Percentiles rank a stretch among this genome's conserved stretches.
phyloP scores from a whole-genome alignment of 2,113 vertebrate species.

The Nycticryphes semicollaris region DNA sequence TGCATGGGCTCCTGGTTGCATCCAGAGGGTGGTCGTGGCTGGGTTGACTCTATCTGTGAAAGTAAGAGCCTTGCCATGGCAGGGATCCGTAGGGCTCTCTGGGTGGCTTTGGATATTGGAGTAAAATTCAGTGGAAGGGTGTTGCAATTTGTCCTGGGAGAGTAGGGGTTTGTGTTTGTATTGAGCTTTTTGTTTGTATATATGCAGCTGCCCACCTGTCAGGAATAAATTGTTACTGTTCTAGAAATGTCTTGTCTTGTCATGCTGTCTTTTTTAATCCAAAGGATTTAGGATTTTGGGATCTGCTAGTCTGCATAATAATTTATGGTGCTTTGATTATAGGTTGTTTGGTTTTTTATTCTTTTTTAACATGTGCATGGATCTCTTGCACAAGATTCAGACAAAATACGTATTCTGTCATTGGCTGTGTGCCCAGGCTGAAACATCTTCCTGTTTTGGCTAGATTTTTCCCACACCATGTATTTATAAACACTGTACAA shows the following conservation, averaged over 20 bases:
- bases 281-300: background rate
- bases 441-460: conserved; percentile 9
- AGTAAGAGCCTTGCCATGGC: background rate
- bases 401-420: background rate
- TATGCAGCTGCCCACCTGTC: background rate
- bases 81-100: background rate
- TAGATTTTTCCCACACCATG: background rate
- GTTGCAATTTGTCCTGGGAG: background rate
- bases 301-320: background rate
- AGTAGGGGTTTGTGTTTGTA: background rate
- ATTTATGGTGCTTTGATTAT: background rate
- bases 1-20: background rate
- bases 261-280: background rate
- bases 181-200: background rate
- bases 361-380: background rate
- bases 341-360: background rate
- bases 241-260: background rate
- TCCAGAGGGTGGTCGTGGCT: background rate
- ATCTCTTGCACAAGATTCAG: background rate
- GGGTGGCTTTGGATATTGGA: background rate
- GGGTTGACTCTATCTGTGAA: background rate
- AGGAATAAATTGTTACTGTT: background rate
- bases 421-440: background rate
- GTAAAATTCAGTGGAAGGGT: background rate
- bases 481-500: conserved; percentile 1